A percentile compares a stretch with the other conserved stretches of the same genome.
phyloP scores from a whole-genome alignment of 1,140 invertebrate species.

The Pseudachorutes palmiensis region DNA sequence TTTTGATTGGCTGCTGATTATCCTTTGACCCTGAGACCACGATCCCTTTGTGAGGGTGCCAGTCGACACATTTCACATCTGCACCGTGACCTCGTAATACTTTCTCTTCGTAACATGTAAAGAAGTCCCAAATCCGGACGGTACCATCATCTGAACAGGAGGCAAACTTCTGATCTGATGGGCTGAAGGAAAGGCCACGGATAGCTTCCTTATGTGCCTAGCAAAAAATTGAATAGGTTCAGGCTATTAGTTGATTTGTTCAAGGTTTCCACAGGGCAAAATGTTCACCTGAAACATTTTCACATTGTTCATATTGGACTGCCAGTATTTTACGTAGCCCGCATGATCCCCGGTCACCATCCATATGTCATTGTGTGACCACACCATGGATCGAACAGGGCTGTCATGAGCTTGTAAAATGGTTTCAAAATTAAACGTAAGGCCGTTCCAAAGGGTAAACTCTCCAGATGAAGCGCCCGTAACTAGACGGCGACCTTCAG shows the following conservation, averaged over 20 bases:
- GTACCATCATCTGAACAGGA: slow-evolving; percentile 99
- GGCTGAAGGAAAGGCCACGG: slow-evolving; percentile 92
- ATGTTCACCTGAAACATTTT: slow-evolving; percentile 86
- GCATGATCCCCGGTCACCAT: slow-evolving; percentile 98
- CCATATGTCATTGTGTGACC: slow-evolving; percentile 99
- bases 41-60: slow-evolving; percentile 96
- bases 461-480: slow-evolving; percentile 98
- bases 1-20: slow-evolving; percentile 97
- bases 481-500: slow-evolving; percentile 91
- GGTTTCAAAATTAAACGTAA: slow-evolving; percentile 99
- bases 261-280: not conserved
- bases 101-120: slow-evolving; percentile 90
- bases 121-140: slow-evolving; percentile 96
- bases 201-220: slow-evolving; percentile 96
- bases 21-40: slow-evolving; percentile 98
- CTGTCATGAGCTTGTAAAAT: slow-evolving; percentile 99
- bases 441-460: slow-evolving; percentile 98
- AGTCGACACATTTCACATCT: slow-evolving; percentile 98
- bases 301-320: slow-evolving; percentile 99
- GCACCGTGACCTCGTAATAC: slow-evolving; percentile 95
- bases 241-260: not conserved
- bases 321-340: slow-evolving; percentile 99
- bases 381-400: slow-evolving; percentile 95
- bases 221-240: not conserved
- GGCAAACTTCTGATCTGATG: slow-evolving; percentile 95